phyloP scores from a whole-genome alignment of 2,888 invertebrate genomes.

The Hanleya hanleyi region DNA sequence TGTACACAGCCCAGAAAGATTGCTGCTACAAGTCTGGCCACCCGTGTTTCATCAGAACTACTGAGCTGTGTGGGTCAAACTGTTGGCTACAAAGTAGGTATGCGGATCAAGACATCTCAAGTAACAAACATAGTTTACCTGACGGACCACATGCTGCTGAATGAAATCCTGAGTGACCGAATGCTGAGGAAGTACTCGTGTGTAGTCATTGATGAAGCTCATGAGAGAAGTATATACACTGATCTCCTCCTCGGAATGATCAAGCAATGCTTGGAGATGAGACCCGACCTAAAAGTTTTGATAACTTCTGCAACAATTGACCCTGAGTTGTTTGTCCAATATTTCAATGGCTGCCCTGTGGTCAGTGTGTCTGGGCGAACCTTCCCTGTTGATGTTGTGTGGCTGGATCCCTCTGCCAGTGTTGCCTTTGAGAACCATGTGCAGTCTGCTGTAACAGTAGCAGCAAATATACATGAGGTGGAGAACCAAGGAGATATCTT shows the following conservation, averaged over 20 bases:
- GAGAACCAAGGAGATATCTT: conserved; percentile 69
- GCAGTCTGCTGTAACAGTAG: neutral
- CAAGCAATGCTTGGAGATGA: conserved; percentile 51
- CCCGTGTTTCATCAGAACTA: conserved; percentile 69
- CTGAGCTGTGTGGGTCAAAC: conserved; percentile 54
- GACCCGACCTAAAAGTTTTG: conserved; percentile 67
- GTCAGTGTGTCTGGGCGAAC: conserved; percentile 67
- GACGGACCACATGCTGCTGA: conserved; percentile 70
- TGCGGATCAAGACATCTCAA: conserved; percentile 40
- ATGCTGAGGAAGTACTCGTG: conserved; percentile 47
- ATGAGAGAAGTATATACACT: conserved; percentile 71
- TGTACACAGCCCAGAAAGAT: conserved; percentile 74
- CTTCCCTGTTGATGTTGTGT: conserved; percentile 70
- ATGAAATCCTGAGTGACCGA: conserved; percentile 64
- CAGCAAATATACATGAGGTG: conserved; percentile 54
- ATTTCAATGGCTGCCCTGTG: conserved; percentile 62
- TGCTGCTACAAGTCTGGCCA: conserved; percentile 70
- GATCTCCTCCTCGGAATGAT: conserved; percentile 72
- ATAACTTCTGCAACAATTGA: conserved; percentile 73
- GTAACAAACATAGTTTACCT: conserved; percentile 65
- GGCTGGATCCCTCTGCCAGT: conserved; percentile 32
- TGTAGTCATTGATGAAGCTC: conserved; percentile 73
- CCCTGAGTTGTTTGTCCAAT: conserved; percentile 63
- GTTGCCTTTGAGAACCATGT: conserved; percentile 44
- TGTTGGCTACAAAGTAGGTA: conserved; percentile 67